Evolutionary conservation across 2,888 invertebrate species (phyloP).

Genomic region (Danaus chrysippus): DNA sequence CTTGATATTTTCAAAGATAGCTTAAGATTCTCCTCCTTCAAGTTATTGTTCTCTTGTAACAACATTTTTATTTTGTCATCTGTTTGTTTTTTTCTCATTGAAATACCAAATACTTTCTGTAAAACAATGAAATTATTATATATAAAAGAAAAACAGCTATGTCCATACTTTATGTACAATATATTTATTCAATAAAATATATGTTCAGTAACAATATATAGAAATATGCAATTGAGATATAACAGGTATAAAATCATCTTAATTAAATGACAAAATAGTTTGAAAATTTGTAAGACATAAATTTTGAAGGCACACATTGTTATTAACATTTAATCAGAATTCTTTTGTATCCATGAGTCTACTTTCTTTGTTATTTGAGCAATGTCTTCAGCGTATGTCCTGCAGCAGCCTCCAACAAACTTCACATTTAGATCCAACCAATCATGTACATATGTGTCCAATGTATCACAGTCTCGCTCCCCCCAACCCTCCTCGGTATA

Average conservation of each 20-base stretch:
- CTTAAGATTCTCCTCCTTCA: conserved; percentile 53
- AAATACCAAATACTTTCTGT: conserved; percentile 67
- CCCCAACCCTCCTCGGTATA: conserved; percentile 82
- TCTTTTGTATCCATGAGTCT: conserved; percentile 15
- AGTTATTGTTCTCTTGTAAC: conserved; percentile 50
- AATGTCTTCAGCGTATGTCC: conserved; percentile 89
- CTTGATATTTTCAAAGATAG: conserved; percentile 51
- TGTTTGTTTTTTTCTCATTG: conserved; percentile 50
- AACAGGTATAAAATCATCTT: too few relatives aligned
- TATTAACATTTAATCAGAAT: conserved; percentile 3
- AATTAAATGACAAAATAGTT: too few relatives aligned
- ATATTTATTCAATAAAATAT: too few relatives aligned
- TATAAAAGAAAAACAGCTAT: too few relatives aligned
- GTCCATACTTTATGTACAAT: too few relatives aligned
- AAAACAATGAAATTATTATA: too few relatives aligned
- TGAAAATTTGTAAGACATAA: neutral
- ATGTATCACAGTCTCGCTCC: conserved; percentile 81
- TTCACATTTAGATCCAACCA: conserved; percentile 90
- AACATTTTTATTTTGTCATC: conserved; percentile 54
- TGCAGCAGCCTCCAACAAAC: conserved; percentile 93
- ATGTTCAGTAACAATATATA: too few relatives aligned
- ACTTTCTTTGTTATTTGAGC: conserved; percentile 68
- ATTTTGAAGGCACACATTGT: neutral
- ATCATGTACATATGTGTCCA: conserved; percentile 83
- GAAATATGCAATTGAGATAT: too few relatives aligned